Base-by-base conservation (phyloP, 2,797 vertebrate genomes). In the Staurois parvus region DNA sequence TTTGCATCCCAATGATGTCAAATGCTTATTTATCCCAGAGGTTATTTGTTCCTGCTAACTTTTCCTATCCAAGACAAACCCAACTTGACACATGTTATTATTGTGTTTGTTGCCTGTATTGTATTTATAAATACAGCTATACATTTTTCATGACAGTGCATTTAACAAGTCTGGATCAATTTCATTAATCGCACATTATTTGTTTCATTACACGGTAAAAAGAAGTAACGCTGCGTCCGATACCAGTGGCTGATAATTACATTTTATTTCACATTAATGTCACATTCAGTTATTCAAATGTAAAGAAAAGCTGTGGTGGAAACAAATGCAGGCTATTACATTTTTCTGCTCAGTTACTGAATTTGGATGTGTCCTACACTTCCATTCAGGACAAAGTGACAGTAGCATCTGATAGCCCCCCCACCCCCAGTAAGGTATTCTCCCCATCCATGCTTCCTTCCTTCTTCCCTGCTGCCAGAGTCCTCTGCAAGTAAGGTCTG, bases 51-150 rank as follows among this genome's bases (percentile, higher is more conserved):
- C 26, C 59, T 78, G 66, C 45, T 79, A 45, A 79, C 66, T 68
- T 68, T 30, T 64, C 52, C 15, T 64, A 70, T 70, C 26, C 40
- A 52, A 52, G 29, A 70, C 66, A 79, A 79, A 70, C 30, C 30
- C 66, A 42, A 45, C n/a, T 48, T 79, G 78, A 70, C 78, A 79
- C 30, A 40, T 68, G 48, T 70, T 70, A 26, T 79, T 68, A 69
- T 32, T 8, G 11, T 30, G 11, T 30, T 34, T 21, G 11, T 69
- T 17, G 13, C 78, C 56, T 32, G 28, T 70, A 24, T 69, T 79
- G 77, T 62, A 79, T 69, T 28, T 70, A 79, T 70, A 52, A 79
- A 70, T 79, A 69, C 21, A 64, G 2, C 24, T 17, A 64, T n/a
- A 64, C 24, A 12, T 17, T 32, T 21, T 79, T 26, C n/a, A 42